These are phyloP conservation scores for Echeneis naucrates DNA, from an alignment of 2,797 vertebrate species.

Conservation along the genomic window DNA sequence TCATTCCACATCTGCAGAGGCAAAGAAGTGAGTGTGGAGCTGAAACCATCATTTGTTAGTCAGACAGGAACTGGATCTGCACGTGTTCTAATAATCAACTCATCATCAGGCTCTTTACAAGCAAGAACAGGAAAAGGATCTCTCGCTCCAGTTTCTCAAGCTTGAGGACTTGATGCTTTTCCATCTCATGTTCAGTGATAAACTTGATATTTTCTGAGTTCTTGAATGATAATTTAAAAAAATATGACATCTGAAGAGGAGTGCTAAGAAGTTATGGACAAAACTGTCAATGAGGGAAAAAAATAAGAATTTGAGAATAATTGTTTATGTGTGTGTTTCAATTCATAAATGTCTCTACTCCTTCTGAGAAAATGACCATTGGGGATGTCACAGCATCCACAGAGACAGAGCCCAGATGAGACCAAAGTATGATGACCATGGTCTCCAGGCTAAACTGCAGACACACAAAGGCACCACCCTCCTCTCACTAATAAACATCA, in stretches of 20 bases:
- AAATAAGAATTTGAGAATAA: no score
- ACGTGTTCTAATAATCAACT: not conserved
- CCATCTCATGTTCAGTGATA: not conserved
- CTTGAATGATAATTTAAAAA: not conserved
- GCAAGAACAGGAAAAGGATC: not conserved
- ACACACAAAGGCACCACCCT: not conserved
- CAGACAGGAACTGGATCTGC: not conserved
- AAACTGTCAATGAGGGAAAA: not conserved
- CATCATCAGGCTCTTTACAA: not conserved
- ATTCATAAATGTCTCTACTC: not conserved
- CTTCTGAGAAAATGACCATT: not conserved
- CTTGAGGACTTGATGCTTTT: not conserved
- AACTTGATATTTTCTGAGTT: not conserved
- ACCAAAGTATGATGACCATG: not conserved
- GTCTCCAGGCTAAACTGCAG: not conserved
- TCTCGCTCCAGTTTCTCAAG: not conserved
- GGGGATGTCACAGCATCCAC: not conserved
- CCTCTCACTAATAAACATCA: constrained; percentile 11
- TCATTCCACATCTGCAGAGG: not conserved
- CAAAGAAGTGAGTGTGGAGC: not conserved
- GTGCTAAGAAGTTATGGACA: not conserved
- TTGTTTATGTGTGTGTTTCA: not conserved
- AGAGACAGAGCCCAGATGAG: not conserved
- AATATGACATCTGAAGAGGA: not conserved
- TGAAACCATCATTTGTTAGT: not conserved